Base-by-base conservation (phyloP, 2,113 vertebrate species). In the Zosterops lateralis region DNA sequence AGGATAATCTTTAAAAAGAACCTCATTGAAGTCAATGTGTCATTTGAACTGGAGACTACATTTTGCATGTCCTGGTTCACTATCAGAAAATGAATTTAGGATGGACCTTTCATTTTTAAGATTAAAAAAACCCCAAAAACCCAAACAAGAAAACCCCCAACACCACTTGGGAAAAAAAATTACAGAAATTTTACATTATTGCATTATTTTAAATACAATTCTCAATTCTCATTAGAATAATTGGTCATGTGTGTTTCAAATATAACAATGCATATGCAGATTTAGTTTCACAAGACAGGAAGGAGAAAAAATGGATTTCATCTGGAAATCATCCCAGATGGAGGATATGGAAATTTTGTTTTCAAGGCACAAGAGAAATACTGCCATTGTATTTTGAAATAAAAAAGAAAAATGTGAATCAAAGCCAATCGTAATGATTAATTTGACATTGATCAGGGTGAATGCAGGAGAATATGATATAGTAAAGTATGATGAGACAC, bases 381-480 rank as follows among this genome's bases (percentile, higher is more conserved):
- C 13, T 14, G 14, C 11, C 29, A 48, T 64, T 74, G 10, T 70
- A 42, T 65, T 87, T 92, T 90, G 65, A 84, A 70, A 82, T 92
- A 40, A 79, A 84, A 83, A 79, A 80, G 51, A 70, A 80, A 92
- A 89, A 78, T 51, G 8, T 67, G 45, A 87, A 58, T 36, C n/a
- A 78, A 89, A 95, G 60, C 3, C 48, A 75, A 67, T 91, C 10
- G 5, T 54, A 64, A 64, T 92, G 34, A 86, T 87, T 87, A 92
- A 83, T 90, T 87, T 85, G 40, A 67, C 36, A 65, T 36, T 73
- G 66, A 84, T 42, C 47, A 78, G n/a, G 76, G 32, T 53, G 64
- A 29, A 70, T 82, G 44, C 34, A 85, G 79, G 81, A 92, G 56
- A 84, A 57, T 82, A 82, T 20, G 21, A 19, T 50, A 54, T 25